Evolutionary conservation across 2,797 vertebrate species (phyloP).

Genomic region (Poecilia velifera): DNA sequence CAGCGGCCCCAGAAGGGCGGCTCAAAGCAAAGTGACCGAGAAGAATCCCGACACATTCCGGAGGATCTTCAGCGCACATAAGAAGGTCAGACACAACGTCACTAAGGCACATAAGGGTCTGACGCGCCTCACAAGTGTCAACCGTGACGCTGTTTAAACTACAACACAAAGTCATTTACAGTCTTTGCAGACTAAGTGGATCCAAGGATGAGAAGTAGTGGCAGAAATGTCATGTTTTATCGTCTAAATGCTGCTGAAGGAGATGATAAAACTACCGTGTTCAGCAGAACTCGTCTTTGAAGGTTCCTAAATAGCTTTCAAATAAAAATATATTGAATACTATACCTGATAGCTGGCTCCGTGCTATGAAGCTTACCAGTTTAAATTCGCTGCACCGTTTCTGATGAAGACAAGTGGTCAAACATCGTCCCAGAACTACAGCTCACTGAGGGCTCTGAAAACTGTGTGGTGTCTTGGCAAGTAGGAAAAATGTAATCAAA

Average conservation of each 20-base stretch:
- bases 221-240: neutral
- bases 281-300: neutral
- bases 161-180: neutral
- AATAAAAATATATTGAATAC: neutral
- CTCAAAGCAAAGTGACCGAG: slow-evolving; percentile 84
- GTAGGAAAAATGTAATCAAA: neutral
- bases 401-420: neutral
- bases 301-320: neutral
- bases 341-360: neutral
- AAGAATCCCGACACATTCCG: slow-evolving; percentile 91
- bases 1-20: slow-evolving; percentile 83
- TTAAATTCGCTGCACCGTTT: neutral
- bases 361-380: neutral
- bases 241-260: neutral
- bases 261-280: neutral
- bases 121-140: neutral
- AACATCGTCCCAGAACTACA: neutral
- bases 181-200: neutral
- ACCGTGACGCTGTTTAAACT: neutral
- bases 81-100: slow-evolving; percentile 83
- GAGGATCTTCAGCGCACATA: slow-evolving; percentile 97
- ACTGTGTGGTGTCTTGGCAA: neutral
- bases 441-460: neutral
- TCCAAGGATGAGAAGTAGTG: neutral
- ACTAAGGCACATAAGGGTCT: neutral